Evolutionary conservation across 2,888 invertebrate genomes (phyloP), one percentile per base, ranked within the genome.

Genomic region (Dryobotodes eremita): DNA sequence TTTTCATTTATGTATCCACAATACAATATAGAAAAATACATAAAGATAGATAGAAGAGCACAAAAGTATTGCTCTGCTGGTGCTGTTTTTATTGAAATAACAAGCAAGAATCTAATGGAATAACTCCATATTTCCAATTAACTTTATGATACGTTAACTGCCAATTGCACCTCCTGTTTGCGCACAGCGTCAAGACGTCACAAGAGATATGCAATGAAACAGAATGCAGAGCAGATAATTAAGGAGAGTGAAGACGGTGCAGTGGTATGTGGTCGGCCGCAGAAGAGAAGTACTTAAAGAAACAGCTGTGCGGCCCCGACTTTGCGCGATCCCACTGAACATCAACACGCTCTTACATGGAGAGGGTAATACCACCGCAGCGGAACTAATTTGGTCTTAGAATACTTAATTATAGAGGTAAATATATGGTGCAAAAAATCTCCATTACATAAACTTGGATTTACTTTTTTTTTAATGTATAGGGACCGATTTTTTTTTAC

Each of bases 241-340:
- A 94, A 92, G 90, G 90, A 86, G 88, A 83, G 90, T 89, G 86
- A 89, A 90, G 89, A 85, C 80, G 90, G 86, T 73, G 75, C 50
- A 13, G 81, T 23, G 55, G 48, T 15, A 62, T 84, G 79, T 74
- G 89, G 88, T 89, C 90, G 91, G 92, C 92, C 93, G 91, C 94
- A 91, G 90, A 92, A 91, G 88, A 91, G 88, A 90, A 91, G 93
- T 93, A 92, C 94, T 94, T 93, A 93, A 92, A 93, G 92, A 92
- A 92, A 91, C 93, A 92, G 91, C 93, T 93, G 94, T 87, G 91
- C 92, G 89, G 90, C 90, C 91, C 86, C 77, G 57, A 26, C 74
- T 87, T 86, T 84, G 64, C 90, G 86, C 87, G 89, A 80, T 87
- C 85, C 85, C 84, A 80, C 86, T 74, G 87, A 86, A 82, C 86